Base-by-base conservation (phyloP, 1,140 invertebrate species). In the Drosophila santomea region DNA sequence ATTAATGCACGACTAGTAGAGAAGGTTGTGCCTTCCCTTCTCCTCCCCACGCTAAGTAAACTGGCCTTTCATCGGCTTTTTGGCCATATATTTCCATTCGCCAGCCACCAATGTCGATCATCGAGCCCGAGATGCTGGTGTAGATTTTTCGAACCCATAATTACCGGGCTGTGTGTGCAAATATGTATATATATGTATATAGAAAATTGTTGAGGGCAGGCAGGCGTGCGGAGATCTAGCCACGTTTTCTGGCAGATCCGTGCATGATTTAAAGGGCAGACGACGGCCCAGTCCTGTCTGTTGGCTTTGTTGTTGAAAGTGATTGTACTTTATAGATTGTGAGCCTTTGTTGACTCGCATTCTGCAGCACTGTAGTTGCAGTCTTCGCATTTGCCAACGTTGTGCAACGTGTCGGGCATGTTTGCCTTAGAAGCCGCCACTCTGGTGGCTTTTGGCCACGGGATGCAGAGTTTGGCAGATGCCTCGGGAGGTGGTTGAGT, bases 251-350 rank as follows among this genome's bases (percentile, higher is more conserved):
- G 10, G 73, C 45, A 58, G 73, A 75, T 75, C 58, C 59, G 45
- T 69, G 44, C 78, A 86, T 85, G 78, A 85, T 85, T 81, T 78
- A 86, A 81, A 86, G 82, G 81, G 82, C 82, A 85, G 78, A 63
- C 67, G 78, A 63, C 67, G 52, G 41, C 28, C 32, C 36, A 48
- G 28, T 43, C 45, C 61, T 38, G 15, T 41, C 71, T 63, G 45
- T 64, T 50, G 57, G 78, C 68, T 48, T 67, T 83, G 69, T 85
- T 64, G 81, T 25, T 81, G 50, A 86, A 86, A 85, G 81, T 80
- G 80, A 84, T 84, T 85, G 81, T 81, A 69, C 62, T 74, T 71
- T 78, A 64, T 66, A 86, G 82, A 86, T 85, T 84, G 80, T 72
- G 63, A 57, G 58, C 52, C 78, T 77, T 77, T 59, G 58, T 61